Conservation (phyloP, 2,113 vertebrate species). For the Microtus richardsoni region DNA sequence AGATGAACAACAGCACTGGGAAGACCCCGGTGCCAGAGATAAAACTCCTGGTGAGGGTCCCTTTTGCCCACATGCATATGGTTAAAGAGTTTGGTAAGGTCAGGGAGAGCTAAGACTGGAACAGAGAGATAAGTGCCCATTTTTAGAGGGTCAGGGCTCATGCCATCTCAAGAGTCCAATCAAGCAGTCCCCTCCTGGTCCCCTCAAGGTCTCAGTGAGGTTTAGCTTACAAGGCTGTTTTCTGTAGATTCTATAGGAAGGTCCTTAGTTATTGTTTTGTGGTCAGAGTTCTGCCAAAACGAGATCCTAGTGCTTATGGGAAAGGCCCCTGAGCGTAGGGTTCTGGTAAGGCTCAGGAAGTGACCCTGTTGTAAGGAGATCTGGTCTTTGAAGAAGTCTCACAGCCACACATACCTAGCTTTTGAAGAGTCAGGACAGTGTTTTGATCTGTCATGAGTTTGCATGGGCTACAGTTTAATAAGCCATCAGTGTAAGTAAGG, state of each 20-base stretch:
- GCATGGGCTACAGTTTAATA: not conserved
- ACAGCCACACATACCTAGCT: not conserved
- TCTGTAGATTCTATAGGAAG: not conserved
- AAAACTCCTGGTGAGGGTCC: too few relatives aligned
- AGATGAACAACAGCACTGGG: not conserved
- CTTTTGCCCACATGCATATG: too few relatives aligned
- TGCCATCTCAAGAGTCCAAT: not conserved
- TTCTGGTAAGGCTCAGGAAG: not conserved
- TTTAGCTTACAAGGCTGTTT: not conserved
- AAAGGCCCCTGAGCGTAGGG: not conserved
- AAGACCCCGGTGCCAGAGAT: not conserved
- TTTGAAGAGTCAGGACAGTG: not conserved
- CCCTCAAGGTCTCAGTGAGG: not conserved
- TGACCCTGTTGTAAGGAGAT: not conserved
- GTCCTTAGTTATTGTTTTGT: not conserved
- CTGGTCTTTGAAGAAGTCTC: not conserved
- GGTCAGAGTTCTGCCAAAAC: not conserved
- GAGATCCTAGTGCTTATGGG: not conserved
- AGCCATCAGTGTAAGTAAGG: not conserved
- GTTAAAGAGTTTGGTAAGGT: not conserved
- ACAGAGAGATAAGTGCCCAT: not conserved
- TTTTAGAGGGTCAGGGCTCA: not conserved
- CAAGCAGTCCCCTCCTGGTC: not conserved
- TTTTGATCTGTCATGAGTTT: not conserved
- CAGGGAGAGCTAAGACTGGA: not conserved